These are phyloP conservation scores for Heteronetta atricapilla DNA, from an alignment of 2,113 vertebrate genomes.

Conservation along the genomic window DNA sequence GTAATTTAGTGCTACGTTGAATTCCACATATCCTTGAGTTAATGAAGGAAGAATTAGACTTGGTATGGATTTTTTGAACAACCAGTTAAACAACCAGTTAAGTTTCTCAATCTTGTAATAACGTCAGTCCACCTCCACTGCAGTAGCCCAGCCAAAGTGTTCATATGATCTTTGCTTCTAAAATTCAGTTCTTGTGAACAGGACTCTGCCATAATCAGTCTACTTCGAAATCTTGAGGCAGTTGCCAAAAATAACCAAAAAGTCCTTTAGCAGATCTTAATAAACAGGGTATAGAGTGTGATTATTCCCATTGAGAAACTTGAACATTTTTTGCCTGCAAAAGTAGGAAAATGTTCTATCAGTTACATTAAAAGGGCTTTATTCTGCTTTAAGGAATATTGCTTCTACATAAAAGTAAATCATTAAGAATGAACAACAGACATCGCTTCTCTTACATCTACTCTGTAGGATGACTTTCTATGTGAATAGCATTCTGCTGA, in stretches of 20 bases:
- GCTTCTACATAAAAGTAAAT: background rate
- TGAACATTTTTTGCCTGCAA: background rate
- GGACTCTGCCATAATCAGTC: background rate
- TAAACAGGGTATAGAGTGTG: background rate
- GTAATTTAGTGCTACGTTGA: background rate
- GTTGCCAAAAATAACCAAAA: background rate
- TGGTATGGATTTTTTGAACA: background rate
- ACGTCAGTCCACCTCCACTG: background rate
- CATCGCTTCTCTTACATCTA: background rate
- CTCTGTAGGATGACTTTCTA: background rate
- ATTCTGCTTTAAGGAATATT: background rate
- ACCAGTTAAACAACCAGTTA: background rate
- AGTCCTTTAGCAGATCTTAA: background rate
- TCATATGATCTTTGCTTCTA: background rate
- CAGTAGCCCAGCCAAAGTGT: background rate
- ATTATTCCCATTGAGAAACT: background rate
- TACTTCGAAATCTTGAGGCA: background rate
- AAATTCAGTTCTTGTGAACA: background rate
- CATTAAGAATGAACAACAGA: background rate
- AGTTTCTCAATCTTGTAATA: background rate
- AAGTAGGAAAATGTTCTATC: background rate
- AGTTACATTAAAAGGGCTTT: accelerated
- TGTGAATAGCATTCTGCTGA: background rate
- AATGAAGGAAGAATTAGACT: background rate
- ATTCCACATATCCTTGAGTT: background rate